Conservation (phyloP, 2,888 invertebrate genomes). For the Athripsodes cinereus region DNA sequence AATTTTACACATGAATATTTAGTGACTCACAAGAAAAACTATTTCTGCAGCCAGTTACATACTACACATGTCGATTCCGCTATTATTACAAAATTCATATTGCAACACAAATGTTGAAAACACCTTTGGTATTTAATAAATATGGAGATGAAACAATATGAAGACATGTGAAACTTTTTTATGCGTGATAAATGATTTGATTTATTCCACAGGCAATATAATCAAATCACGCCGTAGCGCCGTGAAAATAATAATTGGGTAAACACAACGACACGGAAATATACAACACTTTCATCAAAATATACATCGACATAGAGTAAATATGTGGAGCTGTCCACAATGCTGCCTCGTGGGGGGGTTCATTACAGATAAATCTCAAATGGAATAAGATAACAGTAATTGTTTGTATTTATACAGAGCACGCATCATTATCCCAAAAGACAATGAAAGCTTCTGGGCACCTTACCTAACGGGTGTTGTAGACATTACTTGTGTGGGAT, state of each 20-base stretch:
- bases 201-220: too few relatives aligned
- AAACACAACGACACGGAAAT: background rate
- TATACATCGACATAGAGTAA: background rate
- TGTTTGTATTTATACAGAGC: background rate
- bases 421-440: background rate
- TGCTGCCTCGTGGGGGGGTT: background rate
- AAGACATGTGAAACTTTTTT: background rate
- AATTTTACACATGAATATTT: background rate
- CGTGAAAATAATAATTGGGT: background rate
- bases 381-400: background rate
- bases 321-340: background rate
- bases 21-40: background rate
- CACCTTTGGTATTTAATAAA: background rate
- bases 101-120: background rate
- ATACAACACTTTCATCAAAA: background rate
- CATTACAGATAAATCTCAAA: background rate
- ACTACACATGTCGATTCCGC: background rate
- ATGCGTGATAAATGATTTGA: background rate
- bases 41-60: background rate
- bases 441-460: slow-evolving; percentile 13
- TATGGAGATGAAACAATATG: background rate
- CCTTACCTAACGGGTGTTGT: slow-evolving; percentile 25
- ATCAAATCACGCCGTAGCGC: background rate
- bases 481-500: slow-evolving; percentile 18
- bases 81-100: background rate